These are phyloP conservation scores for Plecturocebus donacophilus DNA, from an alignment of 2,113 vertebrate species.

Conservation along the genomic window DNA sequence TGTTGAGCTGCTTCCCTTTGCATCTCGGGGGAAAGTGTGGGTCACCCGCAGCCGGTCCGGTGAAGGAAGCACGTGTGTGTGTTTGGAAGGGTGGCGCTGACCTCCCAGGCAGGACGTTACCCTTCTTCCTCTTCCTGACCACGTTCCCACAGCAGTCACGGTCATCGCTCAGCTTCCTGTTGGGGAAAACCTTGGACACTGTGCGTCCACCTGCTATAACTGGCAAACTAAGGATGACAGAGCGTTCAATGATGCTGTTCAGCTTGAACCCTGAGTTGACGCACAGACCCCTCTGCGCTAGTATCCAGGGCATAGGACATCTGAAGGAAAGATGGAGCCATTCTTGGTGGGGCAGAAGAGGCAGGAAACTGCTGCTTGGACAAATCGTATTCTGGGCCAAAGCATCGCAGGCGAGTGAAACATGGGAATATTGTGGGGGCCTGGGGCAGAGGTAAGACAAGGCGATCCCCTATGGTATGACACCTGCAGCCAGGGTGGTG, in stretches of 20 bases:
- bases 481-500: neutral
- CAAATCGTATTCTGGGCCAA: neutral
- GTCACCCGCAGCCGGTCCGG: neutral
- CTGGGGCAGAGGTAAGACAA: neutral
- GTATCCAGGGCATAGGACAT: fast-evolving
- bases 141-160: conserved; percentile 21
- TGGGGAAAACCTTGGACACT: neutral
- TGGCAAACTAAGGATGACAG: neutral
- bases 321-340: neutral
- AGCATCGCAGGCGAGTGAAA: neutral
- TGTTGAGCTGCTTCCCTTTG: neutral
- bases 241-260: neutral
- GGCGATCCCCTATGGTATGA: neutral
- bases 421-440: neutral
- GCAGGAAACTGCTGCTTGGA: neutral
- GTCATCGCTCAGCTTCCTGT: conserved; percentile 66
- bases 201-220: neutral
- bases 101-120: conserved; percentile 68
- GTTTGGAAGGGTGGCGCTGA: conserved; percentile 59
- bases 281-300: fast-evolving
- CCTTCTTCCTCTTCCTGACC: conserved; percentile 71
- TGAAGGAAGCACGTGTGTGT: neutral
- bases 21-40: neutral
- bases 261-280: neutral
- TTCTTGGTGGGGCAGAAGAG: neutral